phyloP scores from a whole-genome alignment of 2,113 vertebrate species.

The Boulengeromyrus knoepffleri region DNA sequence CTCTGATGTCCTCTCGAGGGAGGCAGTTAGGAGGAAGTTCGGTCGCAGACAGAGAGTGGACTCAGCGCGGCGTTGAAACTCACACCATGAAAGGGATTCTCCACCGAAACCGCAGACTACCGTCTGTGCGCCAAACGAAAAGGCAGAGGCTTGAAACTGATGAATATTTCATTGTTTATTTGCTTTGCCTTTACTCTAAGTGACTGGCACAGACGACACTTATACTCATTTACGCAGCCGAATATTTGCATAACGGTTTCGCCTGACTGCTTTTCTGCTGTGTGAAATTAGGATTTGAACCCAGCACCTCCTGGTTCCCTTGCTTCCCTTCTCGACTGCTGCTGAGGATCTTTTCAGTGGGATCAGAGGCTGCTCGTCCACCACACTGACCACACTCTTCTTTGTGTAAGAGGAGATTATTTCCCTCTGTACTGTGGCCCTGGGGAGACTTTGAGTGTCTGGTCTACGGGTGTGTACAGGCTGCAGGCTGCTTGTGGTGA shows the following conservation, averaged over 20 bases:
- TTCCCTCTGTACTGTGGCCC: neutral
- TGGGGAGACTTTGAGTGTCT: neutral
- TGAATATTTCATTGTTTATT: constrained; percentile 5
- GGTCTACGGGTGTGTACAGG: neutral
- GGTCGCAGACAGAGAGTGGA: neutral
- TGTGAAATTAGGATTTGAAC: neutral
- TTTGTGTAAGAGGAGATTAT: neutral
- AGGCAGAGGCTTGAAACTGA: neutral
- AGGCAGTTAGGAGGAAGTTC: neutral
- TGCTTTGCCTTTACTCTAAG: neutral
- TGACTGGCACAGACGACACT: neutral
- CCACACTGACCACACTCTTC: neutral
- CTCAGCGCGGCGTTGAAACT: neutral
- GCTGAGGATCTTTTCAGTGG: neutral
- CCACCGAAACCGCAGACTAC: neutral
- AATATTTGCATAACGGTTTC: neutral
- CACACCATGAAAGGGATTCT: neutral
- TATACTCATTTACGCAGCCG: neutral
- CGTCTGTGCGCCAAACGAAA: neutral
- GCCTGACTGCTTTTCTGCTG: neutral
- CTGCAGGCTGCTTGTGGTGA: neutral
- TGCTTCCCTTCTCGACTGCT: neutral
- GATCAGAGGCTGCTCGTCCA: neutral
- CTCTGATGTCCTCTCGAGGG: neutral
- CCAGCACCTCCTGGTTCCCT: neutral